Conservation (phyloP, 92 coral and sea anemone species). For the Porites divaricata region DNA sequence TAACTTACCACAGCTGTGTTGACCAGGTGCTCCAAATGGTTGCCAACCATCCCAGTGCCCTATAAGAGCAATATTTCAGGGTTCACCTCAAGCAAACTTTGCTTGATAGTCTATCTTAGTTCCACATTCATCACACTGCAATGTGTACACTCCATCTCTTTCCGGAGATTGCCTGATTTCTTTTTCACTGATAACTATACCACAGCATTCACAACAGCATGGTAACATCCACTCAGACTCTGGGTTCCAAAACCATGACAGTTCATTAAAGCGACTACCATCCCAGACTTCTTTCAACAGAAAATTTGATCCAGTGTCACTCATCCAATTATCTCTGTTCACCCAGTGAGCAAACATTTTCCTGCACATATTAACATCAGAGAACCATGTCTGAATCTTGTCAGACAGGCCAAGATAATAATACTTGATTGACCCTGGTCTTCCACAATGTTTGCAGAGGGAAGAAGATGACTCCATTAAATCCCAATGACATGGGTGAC, state of each 20-base stretch:
- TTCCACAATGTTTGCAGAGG: conserved; percentile 50
- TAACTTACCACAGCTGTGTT: conserved; percentile 52
- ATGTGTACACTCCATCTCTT: conserved; percentile 13
- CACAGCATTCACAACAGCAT: conserved; percentile 21
- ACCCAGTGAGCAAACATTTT: conserved; percentile 73
- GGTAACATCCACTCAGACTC: conserved; percentile 19
- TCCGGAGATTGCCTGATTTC: conserved; percentile 21
- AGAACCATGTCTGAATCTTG: conserved; percentile 65
- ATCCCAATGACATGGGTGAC: conserved; percentile 44
- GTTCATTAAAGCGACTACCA: conserved; percentile 29
- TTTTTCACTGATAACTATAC: conserved; percentile 18
- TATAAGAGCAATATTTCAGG: conserved; percentile 57
- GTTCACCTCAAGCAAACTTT: conserved; percentile 45
- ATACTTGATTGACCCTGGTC: conserved; percentile 46
- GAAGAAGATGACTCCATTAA: conserved; percentile 37
- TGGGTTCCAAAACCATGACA: conserved; percentile 34
- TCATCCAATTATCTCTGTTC: conserved; percentile 39
- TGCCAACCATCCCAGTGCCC: conserved; percentile 75
- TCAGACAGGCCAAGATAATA: conserved; percentile 70
- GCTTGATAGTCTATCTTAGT: conserved; percentile 13
- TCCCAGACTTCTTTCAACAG: conserved; percentile 32
- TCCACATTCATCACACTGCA: conserved; percentile 35
- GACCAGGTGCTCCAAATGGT: conserved; percentile 67
- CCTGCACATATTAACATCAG: conserved; percentile 46
- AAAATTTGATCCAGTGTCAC: conserved; percentile 14